Conservation (phyloP, 1,140 invertebrate genomes). For the Pseudomyrmex flavicornis region DNA sequence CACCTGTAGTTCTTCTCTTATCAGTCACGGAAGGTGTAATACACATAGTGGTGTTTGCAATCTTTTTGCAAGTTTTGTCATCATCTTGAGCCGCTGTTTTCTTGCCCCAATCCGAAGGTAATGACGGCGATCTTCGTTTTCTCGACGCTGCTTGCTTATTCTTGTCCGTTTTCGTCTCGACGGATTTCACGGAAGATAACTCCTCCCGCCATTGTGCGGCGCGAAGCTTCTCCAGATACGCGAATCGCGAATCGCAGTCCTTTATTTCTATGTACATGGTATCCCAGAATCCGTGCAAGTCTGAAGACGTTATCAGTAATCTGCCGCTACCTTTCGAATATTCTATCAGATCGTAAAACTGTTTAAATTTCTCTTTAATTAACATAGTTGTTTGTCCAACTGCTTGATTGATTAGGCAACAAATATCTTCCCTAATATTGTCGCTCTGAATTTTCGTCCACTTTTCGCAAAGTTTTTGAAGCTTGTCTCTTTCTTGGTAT, state of each 20-base stretch:
- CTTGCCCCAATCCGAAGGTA: conserved; percentile 74
- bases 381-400: conserved; percentile 89
- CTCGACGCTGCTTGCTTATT: conserved; percentile 49
- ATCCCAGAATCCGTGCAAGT: conserved; percentile 92
- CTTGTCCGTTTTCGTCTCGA: conserved; percentile 69
- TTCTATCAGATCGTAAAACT: conserved; percentile 88
- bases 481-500: conserved; percentile 83
- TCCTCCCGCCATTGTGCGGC: conserved; percentile 85
- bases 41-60: neutral
- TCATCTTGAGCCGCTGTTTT: conserved; percentile 57
- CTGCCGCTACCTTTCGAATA: conserved; percentile 73
- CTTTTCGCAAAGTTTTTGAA: conserved; percentile 81
- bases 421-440: conserved; percentile 81
- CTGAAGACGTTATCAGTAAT: conserved; percentile 87
- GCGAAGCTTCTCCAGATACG: conserved; percentile 83
- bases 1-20: neutral
- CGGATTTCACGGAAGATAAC: conserved; percentile 84
- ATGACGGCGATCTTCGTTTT: conserved; percentile 68
- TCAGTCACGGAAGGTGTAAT: neutral
- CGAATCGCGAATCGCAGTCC: conserved; percentile 86
- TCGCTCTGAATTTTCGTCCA: conserved; percentile 80
- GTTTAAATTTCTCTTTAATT: conserved; percentile 88
- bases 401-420: conserved; percentile 88
- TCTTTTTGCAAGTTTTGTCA: neutral
- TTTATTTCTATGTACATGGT: conserved; percentile 89